These are phyloP conservation scores for Athetis lepigone DNA, from an alignment of 2,888 invertebrate species.

Conservation along the genomic window DNA sequence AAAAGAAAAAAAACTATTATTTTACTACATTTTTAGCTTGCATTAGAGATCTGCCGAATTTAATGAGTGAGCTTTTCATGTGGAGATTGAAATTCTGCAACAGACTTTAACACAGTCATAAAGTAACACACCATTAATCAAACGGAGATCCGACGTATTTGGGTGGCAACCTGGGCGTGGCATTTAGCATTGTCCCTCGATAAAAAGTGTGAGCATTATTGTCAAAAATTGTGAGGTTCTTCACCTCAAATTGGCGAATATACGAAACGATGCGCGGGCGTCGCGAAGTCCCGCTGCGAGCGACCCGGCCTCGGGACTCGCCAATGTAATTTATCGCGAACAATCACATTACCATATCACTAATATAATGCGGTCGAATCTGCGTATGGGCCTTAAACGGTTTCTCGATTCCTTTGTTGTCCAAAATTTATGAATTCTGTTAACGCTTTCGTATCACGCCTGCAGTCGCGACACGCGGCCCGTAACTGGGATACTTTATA, in stretches of 20 bases:
- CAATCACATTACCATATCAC: slow-evolving; percentile 90
- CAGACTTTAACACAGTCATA: slow-evolving; percentile 1
- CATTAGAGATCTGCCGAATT: no score
- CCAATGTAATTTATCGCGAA: slow-evolving; percentile 88
- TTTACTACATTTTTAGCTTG: no score
- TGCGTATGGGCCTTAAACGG: slow-evolving; percentile 87
- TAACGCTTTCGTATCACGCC: slow-evolving; percentile 83
- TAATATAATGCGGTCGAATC: slow-evolving; percentile 87
- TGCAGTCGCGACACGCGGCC: slow-evolving; percentile 75
- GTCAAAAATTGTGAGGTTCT: slow-evolving; percentile 82
- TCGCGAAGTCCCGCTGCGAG: slow-evolving; percentile 83
- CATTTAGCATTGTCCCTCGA: slow-evolving; percentile 64
- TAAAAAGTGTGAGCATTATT: slow-evolving; percentile 76
- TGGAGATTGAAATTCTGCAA: neutral
- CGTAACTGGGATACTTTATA: slow-evolving; percentile 76
- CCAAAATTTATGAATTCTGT: slow-evolving; percentile 87
- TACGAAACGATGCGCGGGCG: slow-evolving; percentile 77
- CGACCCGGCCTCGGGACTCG: slow-evolving; percentile 74
- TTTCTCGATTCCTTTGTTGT: slow-evolving; percentile 88
- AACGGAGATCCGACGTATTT: slow-evolving; percentile 47
- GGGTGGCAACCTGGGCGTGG: slow-evolving; percentile 60
- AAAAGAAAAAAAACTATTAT: no score
- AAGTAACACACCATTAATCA: neutral
- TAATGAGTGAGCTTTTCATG: neutral
- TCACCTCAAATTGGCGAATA: slow-evolving; percentile 77